Evolutionary conservation across 2,797 vertebrate species (phyloP).

Genomic region (Micrastur ruficollis): DNA sequence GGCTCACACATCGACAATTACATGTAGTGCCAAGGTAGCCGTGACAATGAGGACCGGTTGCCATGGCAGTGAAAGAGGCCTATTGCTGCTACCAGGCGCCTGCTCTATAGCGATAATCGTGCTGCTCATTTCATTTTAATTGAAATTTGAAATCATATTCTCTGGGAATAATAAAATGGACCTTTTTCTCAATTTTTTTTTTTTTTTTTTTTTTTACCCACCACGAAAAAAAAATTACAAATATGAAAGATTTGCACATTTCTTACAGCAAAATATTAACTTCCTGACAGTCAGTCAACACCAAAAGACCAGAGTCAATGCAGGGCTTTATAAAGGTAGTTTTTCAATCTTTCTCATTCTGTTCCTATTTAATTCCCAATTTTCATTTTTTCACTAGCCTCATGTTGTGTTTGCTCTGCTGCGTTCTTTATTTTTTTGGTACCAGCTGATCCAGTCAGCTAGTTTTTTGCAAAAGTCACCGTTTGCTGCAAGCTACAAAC

Average conservation of each 20-base stretch:
- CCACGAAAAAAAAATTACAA: conserved; percentile 2
- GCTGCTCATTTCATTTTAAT: conserved; percentile 85
- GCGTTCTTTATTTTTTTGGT: not conserved
- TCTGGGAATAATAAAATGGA: conserved; percentile 74
- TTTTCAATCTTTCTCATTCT: conserved; percentile 38
- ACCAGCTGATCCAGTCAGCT: not conserved
- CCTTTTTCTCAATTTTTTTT: conserved; percentile 10
- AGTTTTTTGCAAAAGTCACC: not conserved
- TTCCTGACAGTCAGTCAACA: conserved; percentile 33
- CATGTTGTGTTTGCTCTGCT: not conserved
- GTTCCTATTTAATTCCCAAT: conserved; percentile 47
- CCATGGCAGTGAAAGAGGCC: conserved; percentile 84
- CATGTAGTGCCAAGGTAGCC: conserved; percentile 81
- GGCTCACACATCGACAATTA: conserved; percentile 82
- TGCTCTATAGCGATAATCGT: conserved; percentile 83
- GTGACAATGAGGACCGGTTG: conserved; percentile 82
- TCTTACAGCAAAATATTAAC: conserved; percentile 64
- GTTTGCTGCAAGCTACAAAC: not conserved
- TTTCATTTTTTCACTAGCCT: conserved; percentile 22
- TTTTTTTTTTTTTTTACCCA: not conserved
- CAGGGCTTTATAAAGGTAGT: conserved; percentile 4
- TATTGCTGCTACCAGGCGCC: conserved; percentile 75
- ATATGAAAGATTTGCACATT: conserved; percentile 62
- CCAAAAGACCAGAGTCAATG: not conserved
- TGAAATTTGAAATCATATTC: conserved; percentile 84